These are phyloP conservation scores for Tachysurus vachellii DNA, from an alignment of 2,113 vertebrate species.

Conservation along the genomic window DNA sequence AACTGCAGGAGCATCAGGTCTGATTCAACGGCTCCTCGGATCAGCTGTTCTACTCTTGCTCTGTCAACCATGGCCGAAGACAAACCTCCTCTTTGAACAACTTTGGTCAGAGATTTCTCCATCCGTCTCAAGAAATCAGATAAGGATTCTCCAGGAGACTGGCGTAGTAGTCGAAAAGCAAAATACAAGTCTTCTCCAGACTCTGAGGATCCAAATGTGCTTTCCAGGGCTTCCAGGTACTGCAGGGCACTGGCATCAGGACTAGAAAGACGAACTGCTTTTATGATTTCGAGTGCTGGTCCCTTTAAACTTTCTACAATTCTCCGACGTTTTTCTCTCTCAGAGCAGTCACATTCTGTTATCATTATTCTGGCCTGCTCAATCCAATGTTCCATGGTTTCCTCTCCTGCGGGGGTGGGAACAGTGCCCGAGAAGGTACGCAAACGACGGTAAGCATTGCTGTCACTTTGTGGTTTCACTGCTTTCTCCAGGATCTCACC, in stretches of 20 bases:
- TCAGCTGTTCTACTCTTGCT: too few species aligned
- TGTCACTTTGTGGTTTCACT: background rate
- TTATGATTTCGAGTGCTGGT: slow-evolving; percentile 42
- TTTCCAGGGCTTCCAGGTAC: slow-evolving; percentile 38
- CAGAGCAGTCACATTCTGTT: slow-evolving; percentile 30
- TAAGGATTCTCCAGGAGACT: too few species aligned
- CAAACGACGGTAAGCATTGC: background rate
- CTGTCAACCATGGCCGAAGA: too few species aligned
- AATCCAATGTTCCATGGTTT: slow-evolving; percentile 44
- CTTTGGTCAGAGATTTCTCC: too few species aligned
- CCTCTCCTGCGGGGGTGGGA: slow-evolving; percentile 44
- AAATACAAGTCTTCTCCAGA: slow-evolving; percentile 22
- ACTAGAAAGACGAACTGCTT: slow-evolving; percentile 30
- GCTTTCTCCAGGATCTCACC: too few species aligned
- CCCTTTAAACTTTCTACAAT: slow-evolving; percentile 50
- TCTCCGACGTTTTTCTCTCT: slow-evolving; percentile 28
- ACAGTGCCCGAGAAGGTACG: slow-evolving; percentile 22
- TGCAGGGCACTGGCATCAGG: slow-evolving; percentile 17
- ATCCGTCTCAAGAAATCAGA: too few species aligned
- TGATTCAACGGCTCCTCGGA: too few species aligned
- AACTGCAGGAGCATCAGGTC: too few species aligned
- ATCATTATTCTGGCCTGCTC: slow-evolving; percentile 41
- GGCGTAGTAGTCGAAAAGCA: too few species aligned
- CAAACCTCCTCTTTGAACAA: too few species aligned
- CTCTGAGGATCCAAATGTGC: slow-evolving; percentile 40